Evolutionary conservation across 1,140 invertebrate genomes (phyloP).

Genomic region (Thrips palmi): DNA sequence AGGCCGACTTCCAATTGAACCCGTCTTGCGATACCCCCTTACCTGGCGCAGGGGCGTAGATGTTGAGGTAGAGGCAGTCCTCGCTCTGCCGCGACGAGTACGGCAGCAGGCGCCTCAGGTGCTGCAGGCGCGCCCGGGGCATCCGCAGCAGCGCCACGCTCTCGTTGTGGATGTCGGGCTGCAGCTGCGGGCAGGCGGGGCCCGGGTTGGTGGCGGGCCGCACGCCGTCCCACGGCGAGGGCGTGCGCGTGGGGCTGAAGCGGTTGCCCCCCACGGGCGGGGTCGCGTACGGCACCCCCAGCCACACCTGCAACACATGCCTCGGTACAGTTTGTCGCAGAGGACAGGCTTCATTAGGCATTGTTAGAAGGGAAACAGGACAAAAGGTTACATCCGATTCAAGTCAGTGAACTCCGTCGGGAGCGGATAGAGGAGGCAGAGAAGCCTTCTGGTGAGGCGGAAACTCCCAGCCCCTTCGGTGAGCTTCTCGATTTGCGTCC

Average conservation of each 20-base stretch:
- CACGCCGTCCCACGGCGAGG: constrained; percentile 74
- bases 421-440: too few species aligned
- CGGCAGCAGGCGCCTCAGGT: constrained; percentile 62
- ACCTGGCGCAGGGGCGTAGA: constrained; percentile 86
- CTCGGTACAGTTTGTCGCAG: too few species aligned
- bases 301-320: too few species aligned
- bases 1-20: background rate
- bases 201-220: constrained; percentile 56
- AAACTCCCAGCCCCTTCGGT: too few species aligned
- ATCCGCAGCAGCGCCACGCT: constrained; percentile 61
- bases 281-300: too few species aligned
- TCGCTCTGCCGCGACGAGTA: constrained; percentile 80
- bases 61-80: constrained; percentile 91
- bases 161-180: constrained; percentile 69
- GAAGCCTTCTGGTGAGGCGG: too few species aligned
- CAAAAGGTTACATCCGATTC: too few species aligned
- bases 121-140: constrained; percentile 72
- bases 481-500: too few species aligned
- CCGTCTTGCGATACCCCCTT: constrained; percentile 21
- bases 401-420: too few species aligned
- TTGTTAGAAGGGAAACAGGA: too few species aligned
- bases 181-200: constrained; percentile 75
- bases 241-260: constrained; percentile 80
- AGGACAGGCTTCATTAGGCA: too few species aligned
- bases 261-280: too few species aligned